Percentiles rank a stretch among this genome's conserved stretches.
These are phyloP conservation scores for Aplochiton taeniatus DNA, from an alignment of 2,797 vertebrate species.

Conservation along the genomic window DNA sequence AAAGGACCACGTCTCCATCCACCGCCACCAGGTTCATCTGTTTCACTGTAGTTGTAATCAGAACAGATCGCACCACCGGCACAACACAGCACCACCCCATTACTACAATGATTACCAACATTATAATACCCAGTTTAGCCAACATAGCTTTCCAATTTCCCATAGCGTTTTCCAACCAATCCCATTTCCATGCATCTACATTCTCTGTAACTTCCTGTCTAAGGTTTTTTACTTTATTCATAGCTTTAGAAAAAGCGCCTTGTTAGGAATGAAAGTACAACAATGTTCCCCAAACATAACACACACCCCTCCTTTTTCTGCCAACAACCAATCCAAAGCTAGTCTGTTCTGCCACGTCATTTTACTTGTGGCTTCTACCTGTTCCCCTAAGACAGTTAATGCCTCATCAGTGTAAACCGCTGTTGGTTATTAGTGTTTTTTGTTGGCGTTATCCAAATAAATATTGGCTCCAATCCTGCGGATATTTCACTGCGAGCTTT, in stretches of 20 bases:
- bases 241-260: not conserved
- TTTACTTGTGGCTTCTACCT: not conserved
- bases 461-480: not conserved
- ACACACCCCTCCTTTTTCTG: slow-evolving; percentile 6
- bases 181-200: not conserved
- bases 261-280: slow-evolving; percentile 6
- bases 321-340: not conserved
- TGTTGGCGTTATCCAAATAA: not conserved
- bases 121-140: too few species aligned
- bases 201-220: not conserved
- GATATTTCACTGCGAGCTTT: not conserved
- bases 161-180: not conserved
- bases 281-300: not conserved
- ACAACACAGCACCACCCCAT: too few species aligned
- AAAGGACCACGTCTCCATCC: too few species aligned
- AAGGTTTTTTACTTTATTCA: not conserved
- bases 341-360: slow-evolving; percentile 21
- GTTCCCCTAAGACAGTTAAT: slow-evolving; percentile 6
- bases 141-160: not conserved
- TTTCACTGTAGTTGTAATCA: too few species aligned
- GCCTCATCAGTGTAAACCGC: slow-evolving; percentile 13
- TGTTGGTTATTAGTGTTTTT: slow-evolving; percentile 12
- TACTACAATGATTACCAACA: too few species aligned
- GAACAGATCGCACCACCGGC: too few species aligned
- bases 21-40: too few species aligned